These are phyloP conservation scores for Pelecanoides urinatrix DNA, from an alignment of 2,113 vertebrate species.

Conservation along the genomic window DNA sequence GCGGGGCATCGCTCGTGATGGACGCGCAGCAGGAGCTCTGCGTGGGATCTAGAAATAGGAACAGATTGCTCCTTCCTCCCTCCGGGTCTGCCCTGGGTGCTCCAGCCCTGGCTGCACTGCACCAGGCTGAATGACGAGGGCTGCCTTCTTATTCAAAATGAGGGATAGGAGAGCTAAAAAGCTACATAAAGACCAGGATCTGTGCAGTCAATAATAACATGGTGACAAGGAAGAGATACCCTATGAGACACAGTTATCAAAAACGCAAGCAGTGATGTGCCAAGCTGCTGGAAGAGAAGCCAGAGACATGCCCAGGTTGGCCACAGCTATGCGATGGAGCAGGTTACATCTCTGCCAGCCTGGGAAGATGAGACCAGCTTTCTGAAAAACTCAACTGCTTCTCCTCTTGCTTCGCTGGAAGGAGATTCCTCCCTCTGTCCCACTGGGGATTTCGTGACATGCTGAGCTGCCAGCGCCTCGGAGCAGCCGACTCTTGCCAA, in stretches of 20 bases:
- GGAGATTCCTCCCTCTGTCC: neutral
- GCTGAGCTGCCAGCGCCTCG: neutral
- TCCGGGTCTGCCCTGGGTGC: neutral
- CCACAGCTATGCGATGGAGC: neutral
- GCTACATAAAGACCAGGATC: neutral
- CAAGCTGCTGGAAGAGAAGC: neutral
- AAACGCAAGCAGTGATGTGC: neutral
- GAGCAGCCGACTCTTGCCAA: neutral
- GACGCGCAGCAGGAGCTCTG: fast-evolving
- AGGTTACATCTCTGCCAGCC: neutral
- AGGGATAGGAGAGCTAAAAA: neutral
- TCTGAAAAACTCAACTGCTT: neutral
- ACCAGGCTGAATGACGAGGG: neutral
- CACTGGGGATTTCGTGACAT: neutral
- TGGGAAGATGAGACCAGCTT: neutral
- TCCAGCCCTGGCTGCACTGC: neutral
- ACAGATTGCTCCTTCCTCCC: neutral
- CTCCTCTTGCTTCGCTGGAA: neutral
- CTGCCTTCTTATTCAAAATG: neutral
- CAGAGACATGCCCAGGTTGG: neutral
- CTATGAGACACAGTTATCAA: neutral
- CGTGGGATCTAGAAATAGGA: neutral
- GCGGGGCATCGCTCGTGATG: neutral
- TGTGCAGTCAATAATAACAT: neutral
- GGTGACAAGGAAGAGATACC: neutral